Base-by-base conservation (phyloP, 35 echinoderm and acorn worm species). In the Stichopus chloronotus region DNA sequence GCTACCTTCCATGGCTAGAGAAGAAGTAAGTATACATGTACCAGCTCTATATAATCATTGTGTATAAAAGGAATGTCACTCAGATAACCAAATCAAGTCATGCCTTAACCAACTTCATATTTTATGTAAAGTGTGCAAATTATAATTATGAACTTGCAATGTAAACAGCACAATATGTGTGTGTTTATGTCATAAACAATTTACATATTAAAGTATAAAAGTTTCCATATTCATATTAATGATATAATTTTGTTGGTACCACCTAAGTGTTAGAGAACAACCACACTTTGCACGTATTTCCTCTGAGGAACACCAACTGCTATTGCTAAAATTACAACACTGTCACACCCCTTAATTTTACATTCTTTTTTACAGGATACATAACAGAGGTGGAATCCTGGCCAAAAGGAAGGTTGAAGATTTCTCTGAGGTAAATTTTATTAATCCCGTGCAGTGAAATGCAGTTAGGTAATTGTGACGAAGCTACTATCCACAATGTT, bases 1-100 rank as follows among this genome's bases (percentile, higher is more conserved):
- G 78, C 3, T 92, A 92, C 53, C 91, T 92, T 43, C 91, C 91
- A 7, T 92, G 91, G 91, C 78, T 92, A 56, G 78, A 78, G 23
- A 81, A 59, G 58, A 92, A 80, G 91, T 92, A 78, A 92, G 58
- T 92, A 65, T 84, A 10, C 17, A 10, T 88, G 5, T 59, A 12
- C 6, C 52, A 11, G 23, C 57, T 81, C 1, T 24, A 11, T 21
- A 16, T 87, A 59, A 16, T 59, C 53, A 9, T 11, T 87, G 11
- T 57, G 17, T 10, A 87, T 56, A 57, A 9, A 87, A 4, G 17
- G 8, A 55, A 10, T 11, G 19, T 81, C 19, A 0, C 5, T 2
- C 19, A 81, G 9, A 81, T 43, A 81, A 25, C 11, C 12, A 11
- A 12, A n/a, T n/a, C 25, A 25, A 71, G 65, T n/a, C 11, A 81